These are phyloP conservation scores for Iphiclides podalirius DNA, from an alignment of 2,888 invertebrate species.

Conservation along the genomic window DNA sequence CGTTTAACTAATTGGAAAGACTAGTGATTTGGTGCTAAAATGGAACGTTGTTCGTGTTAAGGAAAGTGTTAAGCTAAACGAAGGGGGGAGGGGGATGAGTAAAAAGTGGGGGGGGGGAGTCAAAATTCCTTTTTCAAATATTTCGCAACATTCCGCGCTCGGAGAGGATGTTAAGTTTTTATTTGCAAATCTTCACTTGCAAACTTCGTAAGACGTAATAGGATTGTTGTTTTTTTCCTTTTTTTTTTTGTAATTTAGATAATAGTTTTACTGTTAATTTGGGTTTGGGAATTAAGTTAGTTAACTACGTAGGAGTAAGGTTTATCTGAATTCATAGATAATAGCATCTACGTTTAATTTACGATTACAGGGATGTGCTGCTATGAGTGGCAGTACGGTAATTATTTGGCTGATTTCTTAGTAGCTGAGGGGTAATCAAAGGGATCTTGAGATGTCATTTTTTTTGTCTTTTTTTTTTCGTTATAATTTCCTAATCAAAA, in stretches of 20 bases:
- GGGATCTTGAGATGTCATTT: conserved; percentile 41
- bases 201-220: conserved; percentile 59
- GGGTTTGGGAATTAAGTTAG: conserved; percentile 79
- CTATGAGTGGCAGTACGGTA: conserved; percentile 57
- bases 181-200: conserved; percentile 39
- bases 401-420: conserved; percentile 52
- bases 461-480: conserved; percentile 47
- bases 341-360: conserved; percentile 72
- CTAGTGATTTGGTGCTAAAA: conserved; percentile 78
- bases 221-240: conserved; percentile 74
- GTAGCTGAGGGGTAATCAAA: conserved; percentile 34
- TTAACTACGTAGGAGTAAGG: conserved; percentile 70
- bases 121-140: conserved; percentile 42
- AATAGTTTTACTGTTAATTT: conserved; percentile 76
- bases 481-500: conserved; percentile 27
- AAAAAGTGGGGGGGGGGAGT: conserved; percentile 39
- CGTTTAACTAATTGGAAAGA: conserved; percentile 73
- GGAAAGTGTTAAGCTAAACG: conserved; percentile 40
- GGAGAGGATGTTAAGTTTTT: conserved; percentile 70
- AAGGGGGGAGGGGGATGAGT: conserved; percentile 33
- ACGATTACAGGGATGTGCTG: conserved; percentile 78
- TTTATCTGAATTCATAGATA: conserved; percentile 77
- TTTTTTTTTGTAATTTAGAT: conserved; percentile 70
- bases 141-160: conserved; percentile 74
- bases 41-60: conserved; percentile 63